Base-by-base conservation (phyloP, 37 sponge, comb jelly and placozoan genomes). In the Theonella swinhoei region DNA sequence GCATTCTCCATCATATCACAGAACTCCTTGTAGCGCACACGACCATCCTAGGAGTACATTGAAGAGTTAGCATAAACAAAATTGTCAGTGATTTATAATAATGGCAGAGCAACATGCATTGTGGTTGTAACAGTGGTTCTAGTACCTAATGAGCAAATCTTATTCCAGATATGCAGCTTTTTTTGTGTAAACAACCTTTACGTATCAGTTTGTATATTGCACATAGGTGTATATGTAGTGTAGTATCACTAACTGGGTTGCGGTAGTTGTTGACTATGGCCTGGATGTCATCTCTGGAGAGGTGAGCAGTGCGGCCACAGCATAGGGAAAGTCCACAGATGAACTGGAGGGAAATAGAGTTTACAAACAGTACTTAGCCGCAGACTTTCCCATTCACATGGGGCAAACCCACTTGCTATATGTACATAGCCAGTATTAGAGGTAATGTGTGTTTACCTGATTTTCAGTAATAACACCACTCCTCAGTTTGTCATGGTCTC, bases 1-100 rank as follows among this genome's bases (percentile, higher is more conserved):
- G 95, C 89, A 74, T 96, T 88, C 77, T 96, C 97, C 97, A 96
- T 94, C 61, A 89, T 22, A 71, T 89, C 70, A 69, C 97, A 96
- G 73, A 96, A 96, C 70, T 88, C 85, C 47, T 87, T 83, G 83
- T 96, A 96, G 19, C 85, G 31, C 24, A 96, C 97, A 14, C 92
- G 26, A 4, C 94, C 94, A 62, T 94, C 94, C 54, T 47, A 47
- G 11, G 14, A 14, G 14, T 14, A 47, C 54, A 47, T 7, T 47
- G 54, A 47, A 47, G 14, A 47, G 14, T 14, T 47, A 47, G 14
- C 54, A 47, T 47, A 47, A 7, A 47, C 54, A 47, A 47, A n/a
- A n/a, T n/a, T n/a, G n/a, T n/a, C n/a, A n/a, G n/a, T n/a, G n/a
- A n/a, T n/a, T n/a, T n/a, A n/a, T n/a, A n/a, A n/a, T n/a, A n/a